Percentiles rank a stretch among this genome's conserved stretches.
Conservation (phyloP, 2,888 invertebrate species). For the Rhingia rostrata region DNA sequence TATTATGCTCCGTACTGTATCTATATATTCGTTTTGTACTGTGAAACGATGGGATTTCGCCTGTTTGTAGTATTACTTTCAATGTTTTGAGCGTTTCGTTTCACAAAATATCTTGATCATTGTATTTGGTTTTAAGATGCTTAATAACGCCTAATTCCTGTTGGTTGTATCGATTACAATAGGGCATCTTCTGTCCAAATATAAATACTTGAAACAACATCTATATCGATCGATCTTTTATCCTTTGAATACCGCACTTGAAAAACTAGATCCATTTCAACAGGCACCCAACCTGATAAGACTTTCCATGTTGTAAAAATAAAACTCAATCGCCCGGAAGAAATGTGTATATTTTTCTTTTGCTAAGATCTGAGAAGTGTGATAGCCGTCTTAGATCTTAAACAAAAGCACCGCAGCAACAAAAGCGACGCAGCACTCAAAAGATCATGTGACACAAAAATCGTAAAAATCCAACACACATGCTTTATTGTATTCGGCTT, state of each 20-base stretch:
- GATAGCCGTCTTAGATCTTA: not conserved
- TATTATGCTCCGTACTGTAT: too few species aligned
- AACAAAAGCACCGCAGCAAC: not conserved
- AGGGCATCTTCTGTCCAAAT: too few species aligned
- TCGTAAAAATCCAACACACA: slow-evolving; percentile 5
- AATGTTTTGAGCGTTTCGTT: too few species aligned
- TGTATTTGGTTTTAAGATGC: too few species aligned
- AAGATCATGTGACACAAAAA: slow-evolving; percentile 20
- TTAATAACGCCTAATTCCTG: too few species aligned
- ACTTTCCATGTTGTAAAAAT: not conserved
- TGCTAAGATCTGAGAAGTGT: not conserved
- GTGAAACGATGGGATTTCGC: too few species aligned
- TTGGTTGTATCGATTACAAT: too few species aligned
- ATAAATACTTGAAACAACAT: too few species aligned
- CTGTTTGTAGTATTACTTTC: too few species aligned
- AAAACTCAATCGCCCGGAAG: slow-evolving; percentile 59
- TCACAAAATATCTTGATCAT: too few species aligned
- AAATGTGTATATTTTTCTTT: slow-evolving; percentile 8
- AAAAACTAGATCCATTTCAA: slow-evolving; percentile 16
- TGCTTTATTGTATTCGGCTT: not conserved
- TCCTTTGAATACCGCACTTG: slow-evolving; percentile 25
- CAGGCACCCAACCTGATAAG: slow-evolving; percentile 52
- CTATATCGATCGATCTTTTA: not conserved
- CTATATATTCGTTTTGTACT: too few species aligned
- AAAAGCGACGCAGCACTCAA: not conserved